Base-by-base conservation (phyloP, 2,797 vertebrate species). In the Gymnopithys bicolor region DNA sequence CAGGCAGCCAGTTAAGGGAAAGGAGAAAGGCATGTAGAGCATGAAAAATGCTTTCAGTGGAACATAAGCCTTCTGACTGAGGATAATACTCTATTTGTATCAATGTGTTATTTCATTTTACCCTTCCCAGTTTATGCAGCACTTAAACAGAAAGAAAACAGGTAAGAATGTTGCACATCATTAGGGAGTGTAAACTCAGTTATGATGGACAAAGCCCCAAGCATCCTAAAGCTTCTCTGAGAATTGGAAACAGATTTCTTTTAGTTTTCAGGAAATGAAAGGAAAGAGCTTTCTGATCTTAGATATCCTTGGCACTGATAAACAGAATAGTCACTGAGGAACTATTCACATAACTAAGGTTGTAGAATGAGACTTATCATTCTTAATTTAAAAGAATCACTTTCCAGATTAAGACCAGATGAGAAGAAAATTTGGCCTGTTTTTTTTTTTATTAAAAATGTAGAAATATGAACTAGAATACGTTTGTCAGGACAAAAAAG, bases 61-160 rank as follows among this genome's bases (percentile, higher is more conserved):
- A 68, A 74, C 80, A 84, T 19, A 71, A 24, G 19, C 19, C 35
- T 85, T 68, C 45, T 63, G 17, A 91, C 48, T 84, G 64, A 92
- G 85, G 48, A 56, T 63, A 91, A 88, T 84, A 94, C 56, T 60
- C 71, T 45, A 56, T 87, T 69, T 77, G 8, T 66, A 87, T 91
- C 87, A 56, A 66, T 71, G 60, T 28, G 37, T 17, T 17, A 56
- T 75, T 95, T 92, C 49, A 91, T 90, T 96, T 94, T 84, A 69
- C 33, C 92, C 90, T 89, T 24, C 58, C 33, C 23, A 80, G 4
- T 67, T 94, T 73, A 89, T 32, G 32, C 32, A 88, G 81, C 23
- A 60, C 49, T 84, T 41, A 48, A 59, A 87, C 13, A 59, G 64
- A 82, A 95, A 69, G 48, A 84, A 89, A 93, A 73, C 32, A 69